Evolutionary conservation across 2,888 invertebrate genomes (phyloP), one percentile per base, ranked within the genome.

Genomic region (Lasius fuliginosus): DNA sequence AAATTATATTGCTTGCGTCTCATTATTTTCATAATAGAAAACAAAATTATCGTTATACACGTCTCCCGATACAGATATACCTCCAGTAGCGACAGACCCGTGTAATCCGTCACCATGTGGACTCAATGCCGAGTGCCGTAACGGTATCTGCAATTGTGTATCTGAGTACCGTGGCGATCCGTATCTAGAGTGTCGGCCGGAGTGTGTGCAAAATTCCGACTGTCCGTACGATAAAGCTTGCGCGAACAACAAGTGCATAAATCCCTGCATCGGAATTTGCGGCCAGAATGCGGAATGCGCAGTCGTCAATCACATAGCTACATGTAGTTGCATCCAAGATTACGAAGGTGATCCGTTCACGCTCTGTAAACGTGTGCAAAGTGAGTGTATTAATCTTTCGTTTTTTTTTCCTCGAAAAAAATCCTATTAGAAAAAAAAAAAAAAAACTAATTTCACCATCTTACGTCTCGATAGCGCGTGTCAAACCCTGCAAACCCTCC

Each of bases 211-310:
- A 12, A 98, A 97, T 93, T 96, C 97, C 0, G 98, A 98, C 92
- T 98, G 98, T 93, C 95, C 97, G 0, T 95, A 96, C 75, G 96
- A 97, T 92, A 97, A 96, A 93, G 97, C 98, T 27, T 98, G 98
- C 93, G 95, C 97, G 49, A 96, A 97, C 89, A 97, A 97, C 86
- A 98, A 98, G 95, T 98, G 98, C 93, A 95, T 96, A 30, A 96
- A 98, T 94, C 98, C 98, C 6, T 98, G 98, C 91, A 96, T 96
- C 27, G 97, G 97, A 88, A 97, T 97, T 91, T 98, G 98, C 93
- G 98, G 98, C 18, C 95, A 96, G 76, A 97, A 97, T 93, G 97
- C 98, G 1, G 96, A 97, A 84, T 98, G 98, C 92, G 96, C 96
- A 90, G 97, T 97, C 27, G 96, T 97, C 75, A 98, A 98, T 92